Evolutionary conservation across 2,797 vertebrate genomes (phyloP).

Genomic region (Schizothorax lantsangensis): DNA sequence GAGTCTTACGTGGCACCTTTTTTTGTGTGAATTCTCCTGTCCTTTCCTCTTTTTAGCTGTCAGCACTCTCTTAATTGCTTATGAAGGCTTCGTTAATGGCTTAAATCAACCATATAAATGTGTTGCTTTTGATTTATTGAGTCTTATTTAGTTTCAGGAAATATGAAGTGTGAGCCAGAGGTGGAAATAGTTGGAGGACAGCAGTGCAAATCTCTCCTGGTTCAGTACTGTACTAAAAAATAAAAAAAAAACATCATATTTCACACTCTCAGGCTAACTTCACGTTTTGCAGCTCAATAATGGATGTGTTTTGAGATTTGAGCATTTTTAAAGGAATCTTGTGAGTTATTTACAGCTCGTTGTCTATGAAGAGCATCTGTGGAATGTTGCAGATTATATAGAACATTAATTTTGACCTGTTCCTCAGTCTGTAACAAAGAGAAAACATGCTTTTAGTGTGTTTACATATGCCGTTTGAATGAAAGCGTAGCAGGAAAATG

Average conservation of each 20-base stretch:
- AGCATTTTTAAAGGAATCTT: background rate
- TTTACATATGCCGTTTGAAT: background rate
- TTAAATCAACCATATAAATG: constrained; percentile 75
- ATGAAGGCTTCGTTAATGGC: constrained; percentile 69
- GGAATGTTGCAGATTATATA: background rate
- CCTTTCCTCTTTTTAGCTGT: constrained; percentile 57
- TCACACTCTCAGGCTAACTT: constrained; percentile 28
- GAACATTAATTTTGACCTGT: constrained; percentile 1
- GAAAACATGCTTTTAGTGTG: constrained; percentile 4
- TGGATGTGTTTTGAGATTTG: background rate
- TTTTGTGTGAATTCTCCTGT: background rate
- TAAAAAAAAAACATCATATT: constrained; percentile 41
- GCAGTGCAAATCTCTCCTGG: constrained; percentile 44
- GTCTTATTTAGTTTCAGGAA: constrained; percentile 77
- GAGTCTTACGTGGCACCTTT: background rate
- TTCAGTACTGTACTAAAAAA: constrained; percentile 38
- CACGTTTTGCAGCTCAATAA: background rate
- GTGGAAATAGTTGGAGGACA: constrained; percentile 61
- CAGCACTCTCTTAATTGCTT: constrained; percentile 66
- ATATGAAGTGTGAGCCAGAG: constrained; percentile 66
- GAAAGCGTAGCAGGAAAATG: background rate
- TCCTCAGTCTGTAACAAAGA: background rate
- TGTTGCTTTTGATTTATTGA: constrained; percentile 73
- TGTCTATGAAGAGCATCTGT: background rate
- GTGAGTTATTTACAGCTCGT: constrained; percentile 1